phyloP scores from a whole-genome alignment of 2,797 vertebrate genomes.

The Galago senegalensis region DNA sequence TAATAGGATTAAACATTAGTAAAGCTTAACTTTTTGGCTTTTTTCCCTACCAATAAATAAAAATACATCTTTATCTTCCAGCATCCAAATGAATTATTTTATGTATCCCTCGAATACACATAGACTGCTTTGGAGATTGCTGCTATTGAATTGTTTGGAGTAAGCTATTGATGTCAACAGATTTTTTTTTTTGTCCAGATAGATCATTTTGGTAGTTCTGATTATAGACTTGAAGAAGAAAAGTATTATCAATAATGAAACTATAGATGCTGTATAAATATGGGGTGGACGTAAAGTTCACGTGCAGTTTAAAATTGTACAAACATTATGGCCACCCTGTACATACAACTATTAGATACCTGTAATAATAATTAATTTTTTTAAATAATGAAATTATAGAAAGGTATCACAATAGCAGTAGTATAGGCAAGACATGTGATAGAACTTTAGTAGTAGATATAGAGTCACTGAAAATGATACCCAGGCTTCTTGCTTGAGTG shows the following conservation, averaged over 20 bases:
- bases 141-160: neutral
- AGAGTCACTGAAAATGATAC: neutral
- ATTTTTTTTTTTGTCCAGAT: neutral
- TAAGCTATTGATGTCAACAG: conserved; percentile 34
- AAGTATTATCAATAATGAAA: conserved; percentile 62
- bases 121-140: neutral
- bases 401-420: neutral
- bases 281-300: too few relatives aligned
- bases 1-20: conserved; percentile 33
- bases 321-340: too few relatives aligned
- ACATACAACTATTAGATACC: neutral
- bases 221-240: conserved; percentile 67
- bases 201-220: conserved; percentile 7
- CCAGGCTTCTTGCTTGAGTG: neutral
- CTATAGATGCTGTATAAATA: neutral
- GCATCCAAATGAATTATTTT: neutral
- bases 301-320: too few relatives aligned
- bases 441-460: neutral
- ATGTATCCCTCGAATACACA: neutral
- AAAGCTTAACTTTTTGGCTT: conserved; percentile 12
- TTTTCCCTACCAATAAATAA: neutral
- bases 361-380: neutral
- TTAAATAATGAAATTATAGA: conserved; percentile 31
- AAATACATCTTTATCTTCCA: neutral
- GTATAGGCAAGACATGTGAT: neutral